These are phyloP conservation scores for Apistogramma diplotaenia DNA, from an alignment of 2,113 vertebrate genomes.

Conservation along the genomic window DNA sequence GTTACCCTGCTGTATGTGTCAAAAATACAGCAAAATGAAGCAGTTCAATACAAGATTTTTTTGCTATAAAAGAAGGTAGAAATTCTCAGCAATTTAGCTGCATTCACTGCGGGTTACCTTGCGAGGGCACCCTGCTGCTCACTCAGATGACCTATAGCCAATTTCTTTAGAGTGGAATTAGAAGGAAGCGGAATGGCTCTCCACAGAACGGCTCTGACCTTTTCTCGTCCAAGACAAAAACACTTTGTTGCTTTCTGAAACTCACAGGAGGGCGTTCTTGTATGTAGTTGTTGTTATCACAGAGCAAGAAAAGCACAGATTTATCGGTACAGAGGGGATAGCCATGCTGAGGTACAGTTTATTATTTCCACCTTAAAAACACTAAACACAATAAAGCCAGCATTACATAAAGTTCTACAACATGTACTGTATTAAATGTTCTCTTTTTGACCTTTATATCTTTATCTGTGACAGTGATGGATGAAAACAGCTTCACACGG, in stretches of 20 bases:
- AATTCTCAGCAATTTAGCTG: background rate
- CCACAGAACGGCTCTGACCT: background rate
- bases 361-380: too few species aligned
- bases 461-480: background rate
- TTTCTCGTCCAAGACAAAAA: background rate
- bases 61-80: background rate
- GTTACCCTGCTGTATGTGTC: background rate
- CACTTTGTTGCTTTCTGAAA: background rate
- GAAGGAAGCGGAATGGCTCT: background rate
- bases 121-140: background rate
- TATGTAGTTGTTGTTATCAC: too few species aligned
- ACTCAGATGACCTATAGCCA: background rate
- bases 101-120: background rate
- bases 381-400: too few species aligned
- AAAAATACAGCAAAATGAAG: background rate
- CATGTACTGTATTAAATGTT: rapidly evolving
- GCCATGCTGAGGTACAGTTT: background rate
- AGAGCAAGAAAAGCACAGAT: too few species aligned
- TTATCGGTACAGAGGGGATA: background rate
- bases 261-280: too few species aligned
- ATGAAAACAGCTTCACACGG: background rate
- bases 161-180: background rate
- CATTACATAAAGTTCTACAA: too few species aligned
- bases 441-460: background rate
- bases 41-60: background rate